Evolutionary conservation across 2,797 vertebrate genomes (phyloP).

Genomic region (Acanthopagrus latus): DNA sequence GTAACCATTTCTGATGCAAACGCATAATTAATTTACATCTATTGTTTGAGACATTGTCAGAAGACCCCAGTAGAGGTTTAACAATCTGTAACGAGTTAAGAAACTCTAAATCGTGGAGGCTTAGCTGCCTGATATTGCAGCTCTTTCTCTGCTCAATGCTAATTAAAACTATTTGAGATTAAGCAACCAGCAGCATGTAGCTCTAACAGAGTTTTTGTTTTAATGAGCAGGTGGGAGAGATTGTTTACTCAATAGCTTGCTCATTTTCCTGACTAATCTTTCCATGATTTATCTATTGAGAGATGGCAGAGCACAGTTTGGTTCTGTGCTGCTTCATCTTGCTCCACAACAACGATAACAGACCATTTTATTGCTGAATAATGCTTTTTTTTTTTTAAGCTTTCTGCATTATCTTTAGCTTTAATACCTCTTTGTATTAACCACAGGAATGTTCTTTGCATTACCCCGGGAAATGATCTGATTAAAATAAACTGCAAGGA

Average conservation of each 20-base stretch:
- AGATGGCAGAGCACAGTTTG: constrained; percentile 28
- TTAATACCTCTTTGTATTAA: background rate
- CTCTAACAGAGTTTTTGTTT: constrained; percentile 44
- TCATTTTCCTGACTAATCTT: constrained; percentile 58
- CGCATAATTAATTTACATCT: constrained; percentile 3
- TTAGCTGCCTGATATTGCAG: constrained; percentile 35
- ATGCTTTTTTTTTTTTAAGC: background rate
- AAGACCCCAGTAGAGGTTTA: background rate
- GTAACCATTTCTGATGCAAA: constrained; percentile 17
- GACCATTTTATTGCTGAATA: constrained; percentile 11
- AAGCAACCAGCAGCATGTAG: constrained; percentile 14
- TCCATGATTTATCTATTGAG: constrained; percentile 43
- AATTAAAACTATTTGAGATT: constrained; percentile 55
- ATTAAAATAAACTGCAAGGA: too few species aligned
- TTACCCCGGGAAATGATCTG: background rate
- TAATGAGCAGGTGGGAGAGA: constrained; percentile 62
- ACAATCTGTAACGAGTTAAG: constrained; percentile 7
- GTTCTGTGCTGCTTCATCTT: background rate
- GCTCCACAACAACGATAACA: background rate
- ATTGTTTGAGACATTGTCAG: constrained; percentile 3
- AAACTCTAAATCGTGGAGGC: background rate
- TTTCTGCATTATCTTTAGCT: background rate
- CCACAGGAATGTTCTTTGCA: background rate
- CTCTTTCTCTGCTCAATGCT: constrained; percentile 18
- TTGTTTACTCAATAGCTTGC: constrained; percentile 47